Evolutionary conservation across 1,140 invertebrate species (phyloP).

Genomic region (Rhopalosiphum maidis): DNA sequence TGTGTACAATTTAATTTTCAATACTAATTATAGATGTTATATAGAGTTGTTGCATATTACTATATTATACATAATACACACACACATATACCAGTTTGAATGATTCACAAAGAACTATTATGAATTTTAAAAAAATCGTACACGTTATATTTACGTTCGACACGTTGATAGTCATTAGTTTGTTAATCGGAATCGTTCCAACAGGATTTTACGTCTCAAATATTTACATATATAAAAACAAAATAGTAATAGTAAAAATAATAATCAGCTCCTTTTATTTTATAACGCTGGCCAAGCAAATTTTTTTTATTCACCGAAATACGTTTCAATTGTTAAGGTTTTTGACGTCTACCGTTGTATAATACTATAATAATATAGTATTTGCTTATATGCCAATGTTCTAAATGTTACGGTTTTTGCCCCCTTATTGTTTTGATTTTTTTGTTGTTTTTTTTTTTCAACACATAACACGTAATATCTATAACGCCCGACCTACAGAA

Average conservation of each 20-base stretch:
- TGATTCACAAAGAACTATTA: background rate
- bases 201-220: background rate
- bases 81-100: background rate
- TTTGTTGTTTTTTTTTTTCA: background rate
- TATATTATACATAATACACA: background rate
- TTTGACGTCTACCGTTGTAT: constrained; percentile 5
- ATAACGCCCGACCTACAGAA: background rate
- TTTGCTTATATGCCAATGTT: background rate
- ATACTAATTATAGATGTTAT: background rate
- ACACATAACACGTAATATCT: background rate
- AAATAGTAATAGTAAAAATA: constrained; percentile 10
- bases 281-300: background rate
- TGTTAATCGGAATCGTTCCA: constrained; percentile 21
- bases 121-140: background rate
- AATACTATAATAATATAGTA: constrained; percentile 1
- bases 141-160: background rate
- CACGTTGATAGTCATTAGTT: background rate
- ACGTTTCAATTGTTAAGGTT: constrained; percentile 43
- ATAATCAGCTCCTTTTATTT: constrained; percentile 33
- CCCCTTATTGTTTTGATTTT: constrained; percentile 2
- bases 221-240: background rate
- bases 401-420: constrained; percentile 9
- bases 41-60: background rate
- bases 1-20: background rate
- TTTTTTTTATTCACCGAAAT: constrained; percentile 31